Evolutionary conservation across 2,888 invertebrate species (phyloP).

Genomic region (Periphyllus acericola): DNA sequence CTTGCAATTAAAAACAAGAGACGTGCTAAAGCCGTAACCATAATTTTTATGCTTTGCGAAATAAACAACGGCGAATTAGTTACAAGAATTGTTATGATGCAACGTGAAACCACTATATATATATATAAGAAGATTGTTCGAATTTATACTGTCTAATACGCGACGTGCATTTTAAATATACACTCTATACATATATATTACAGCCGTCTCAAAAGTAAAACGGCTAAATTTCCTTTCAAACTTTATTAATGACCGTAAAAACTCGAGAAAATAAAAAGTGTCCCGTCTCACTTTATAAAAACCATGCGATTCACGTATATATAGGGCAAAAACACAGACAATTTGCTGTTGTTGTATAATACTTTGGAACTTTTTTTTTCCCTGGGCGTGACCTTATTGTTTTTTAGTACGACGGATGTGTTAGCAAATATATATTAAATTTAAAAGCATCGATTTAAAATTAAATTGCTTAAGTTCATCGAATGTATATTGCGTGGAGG

Average conservation of each 20-base stretch:
- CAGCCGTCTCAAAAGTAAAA: neutral
- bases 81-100: constrained; percentile 12
- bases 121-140: neutral
- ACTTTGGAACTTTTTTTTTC: too few relatives aligned
- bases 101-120: neutral
- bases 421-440: too few relatives aligned
- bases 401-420: too few relatives aligned
- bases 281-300: neutral
- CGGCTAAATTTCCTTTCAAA: constrained; percentile 23
- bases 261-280: neutral
- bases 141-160: neutral
- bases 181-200: neutral
- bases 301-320: neutral
- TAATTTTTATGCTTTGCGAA: neutral
- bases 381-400: too few relatives aligned
- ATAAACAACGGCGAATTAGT: neutral
- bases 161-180: constrained; percentile 26
- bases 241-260: constrained; percentile 19
- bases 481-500: too few relatives aligned
- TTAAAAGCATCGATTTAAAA: too few relatives aligned
- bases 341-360: too few relatives aligned
- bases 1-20: neutral
- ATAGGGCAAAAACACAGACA: too few relatives aligned
- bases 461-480: too few relatives aligned
- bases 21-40: neutral